Conservation (phyloP, 2,888 invertebrate species). For the Lasioglossum malachurum region DNA sequence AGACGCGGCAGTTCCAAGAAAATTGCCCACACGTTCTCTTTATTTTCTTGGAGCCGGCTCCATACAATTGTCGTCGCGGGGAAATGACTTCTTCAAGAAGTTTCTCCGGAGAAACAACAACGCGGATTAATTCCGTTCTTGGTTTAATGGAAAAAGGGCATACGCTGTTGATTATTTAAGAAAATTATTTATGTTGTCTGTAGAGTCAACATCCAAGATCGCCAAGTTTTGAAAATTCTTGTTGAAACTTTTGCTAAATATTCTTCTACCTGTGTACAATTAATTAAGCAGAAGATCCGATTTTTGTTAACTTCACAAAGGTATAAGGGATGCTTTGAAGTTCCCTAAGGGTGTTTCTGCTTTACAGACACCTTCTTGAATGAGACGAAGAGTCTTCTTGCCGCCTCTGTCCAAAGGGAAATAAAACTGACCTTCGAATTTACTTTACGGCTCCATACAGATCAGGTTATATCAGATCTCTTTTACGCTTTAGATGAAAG, state of each 20-base stretch:
- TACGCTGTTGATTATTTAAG: background rate
- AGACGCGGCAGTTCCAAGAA: background rate
- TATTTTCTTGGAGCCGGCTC: background rate
- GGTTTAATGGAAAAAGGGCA: background rate
- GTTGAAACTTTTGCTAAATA: background rate
- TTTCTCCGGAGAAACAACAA: background rate
- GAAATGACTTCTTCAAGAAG: background rate
- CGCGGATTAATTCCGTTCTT: background rate
- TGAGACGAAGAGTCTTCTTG: background rate
- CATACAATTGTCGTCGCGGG: background rate
- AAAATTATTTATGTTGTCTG: background rate
- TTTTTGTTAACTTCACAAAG: background rate
- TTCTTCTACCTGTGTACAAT: background rate
- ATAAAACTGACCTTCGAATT: constrained; percentile 16
- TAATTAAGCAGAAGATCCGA: background rate
- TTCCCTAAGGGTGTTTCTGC: background rate
- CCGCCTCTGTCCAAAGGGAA: constrained; percentile 6
- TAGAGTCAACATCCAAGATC: background rate
- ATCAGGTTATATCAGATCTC: background rate
- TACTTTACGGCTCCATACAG: background rate
- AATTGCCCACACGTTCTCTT: constrained; percentile 5
- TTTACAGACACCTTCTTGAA: background rate
- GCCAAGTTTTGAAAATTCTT: background rate
- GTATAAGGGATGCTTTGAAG: background rate
- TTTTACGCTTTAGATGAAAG: background rate